phyloP scores from a whole-genome alignment of 2,797 vertebrate genomes.

The Ispidina lecontei region DNA sequence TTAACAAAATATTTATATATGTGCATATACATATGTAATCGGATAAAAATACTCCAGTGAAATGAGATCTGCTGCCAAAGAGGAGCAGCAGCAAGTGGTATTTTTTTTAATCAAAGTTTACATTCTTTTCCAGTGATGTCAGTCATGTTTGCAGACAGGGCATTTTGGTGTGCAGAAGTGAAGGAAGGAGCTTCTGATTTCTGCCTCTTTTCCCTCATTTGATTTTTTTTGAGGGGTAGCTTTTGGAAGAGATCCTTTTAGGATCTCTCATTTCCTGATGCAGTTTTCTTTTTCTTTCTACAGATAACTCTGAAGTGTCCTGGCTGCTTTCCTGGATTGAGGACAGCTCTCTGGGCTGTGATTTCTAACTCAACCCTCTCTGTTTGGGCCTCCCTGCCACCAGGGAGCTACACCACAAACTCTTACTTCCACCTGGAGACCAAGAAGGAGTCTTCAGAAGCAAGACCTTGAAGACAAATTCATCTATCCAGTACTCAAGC shows the following conservation, averaged over 20 bases:
- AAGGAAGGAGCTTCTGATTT: neutral
- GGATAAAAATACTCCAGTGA: slow-evolving; percentile 5
- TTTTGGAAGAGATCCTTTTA: neutral
- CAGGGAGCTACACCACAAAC: neutral
- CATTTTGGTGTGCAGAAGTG: fast-evolving
- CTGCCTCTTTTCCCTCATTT: neutral
- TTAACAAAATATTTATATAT: slow-evolving; percentile 63
- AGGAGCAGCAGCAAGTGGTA: neutral
- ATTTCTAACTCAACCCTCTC: neutral
- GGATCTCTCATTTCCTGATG: neutral
- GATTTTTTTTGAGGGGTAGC: neutral
- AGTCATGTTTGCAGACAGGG: slow-evolving; percentile 39
- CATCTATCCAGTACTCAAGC: neutral
- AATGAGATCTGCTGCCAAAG: slow-evolving; percentile 22
- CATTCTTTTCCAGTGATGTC: slow-evolving; percentile 43
- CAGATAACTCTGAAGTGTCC: neutral
- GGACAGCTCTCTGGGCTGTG: neutral
- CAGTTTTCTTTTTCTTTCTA: neutral
- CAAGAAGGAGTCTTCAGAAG: neutral
- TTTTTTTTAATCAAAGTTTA: slow-evolving; percentile 58
- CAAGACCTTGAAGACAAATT: neutral
- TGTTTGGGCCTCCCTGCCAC: neutral
- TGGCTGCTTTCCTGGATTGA: neutral
- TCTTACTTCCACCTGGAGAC: neutral
- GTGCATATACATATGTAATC: slow-evolving; percentile 27